A percentile compares a stretch with the other conserved stretches of the same genome.
These are phyloP conservation scores for Semaprochilodus insignis DNA, from an alignment of 2,797 vertebrate species.

Conservation along the genomic window DNA sequence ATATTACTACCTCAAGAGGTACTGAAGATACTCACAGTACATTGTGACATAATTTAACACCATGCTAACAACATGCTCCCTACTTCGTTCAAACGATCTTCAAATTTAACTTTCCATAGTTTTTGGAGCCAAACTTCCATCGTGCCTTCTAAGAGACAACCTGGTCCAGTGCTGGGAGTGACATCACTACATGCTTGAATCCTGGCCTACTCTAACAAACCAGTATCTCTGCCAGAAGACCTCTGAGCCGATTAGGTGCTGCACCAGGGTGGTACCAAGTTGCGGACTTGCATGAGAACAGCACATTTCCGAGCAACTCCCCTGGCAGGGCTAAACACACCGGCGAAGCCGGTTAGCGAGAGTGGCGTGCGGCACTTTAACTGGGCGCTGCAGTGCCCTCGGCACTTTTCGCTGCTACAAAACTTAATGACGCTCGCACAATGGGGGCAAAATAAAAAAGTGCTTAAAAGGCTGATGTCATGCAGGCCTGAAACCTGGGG, in stretches of 20 bases:
- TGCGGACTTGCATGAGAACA: constrained; percentile 81
- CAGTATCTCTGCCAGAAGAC: constrained; percentile 40
- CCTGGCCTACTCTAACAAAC: constrained; percentile 61
- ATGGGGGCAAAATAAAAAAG: constrained; percentile 55
- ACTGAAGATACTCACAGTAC: too few relatives aligned
- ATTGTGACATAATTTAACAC: too few relatives aligned
- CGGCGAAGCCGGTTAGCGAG: constrained; percentile 73
- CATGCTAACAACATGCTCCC: background rate
- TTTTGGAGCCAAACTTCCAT: constrained; percentile 51
- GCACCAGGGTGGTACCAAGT: constrained; percentile 59
- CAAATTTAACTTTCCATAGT: background rate
- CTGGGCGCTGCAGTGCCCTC: constrained; percentile 76
- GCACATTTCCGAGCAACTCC: constrained; percentile 78
- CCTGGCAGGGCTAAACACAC: constrained; percentile 74
- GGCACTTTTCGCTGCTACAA: constrained; percentile 78
- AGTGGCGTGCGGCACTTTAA: constrained; percentile 77
- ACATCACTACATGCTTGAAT: constrained; percentile 66
- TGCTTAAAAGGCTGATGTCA: constrained; percentile 77
- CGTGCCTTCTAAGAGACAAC: constrained; percentile 66
- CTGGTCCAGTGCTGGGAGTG: constrained; percentile 57
- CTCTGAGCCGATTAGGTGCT: constrained; percentile 28
- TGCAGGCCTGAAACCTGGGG: constrained; percentile 67
- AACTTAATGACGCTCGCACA: constrained; percentile 79
- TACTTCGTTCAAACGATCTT: constrained; percentile 48
- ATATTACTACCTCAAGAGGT: too few relatives aligned